A percentile compares a stretch with the other conserved stretches of the same genome.
Evolutionary conservation across 2,113 vertebrate species (phyloP).

Genomic region (Pipra filicauda): DNA sequence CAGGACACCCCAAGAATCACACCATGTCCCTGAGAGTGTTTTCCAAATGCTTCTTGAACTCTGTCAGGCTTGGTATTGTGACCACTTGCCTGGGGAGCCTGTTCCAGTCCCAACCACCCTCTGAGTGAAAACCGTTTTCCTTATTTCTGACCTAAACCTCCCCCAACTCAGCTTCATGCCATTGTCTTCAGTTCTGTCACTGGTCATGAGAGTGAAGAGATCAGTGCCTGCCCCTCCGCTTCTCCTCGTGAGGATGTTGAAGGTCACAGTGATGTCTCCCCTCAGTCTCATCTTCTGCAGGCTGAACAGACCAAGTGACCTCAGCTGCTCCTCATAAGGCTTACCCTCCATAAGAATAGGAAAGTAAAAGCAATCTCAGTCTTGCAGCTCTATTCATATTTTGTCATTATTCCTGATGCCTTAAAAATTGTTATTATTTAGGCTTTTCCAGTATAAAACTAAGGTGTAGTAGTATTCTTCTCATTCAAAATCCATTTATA

Average conservation of each 20-base stretch:
- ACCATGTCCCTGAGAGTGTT: neutral
- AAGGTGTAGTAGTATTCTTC: neutral
- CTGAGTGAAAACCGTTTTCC: neutral
- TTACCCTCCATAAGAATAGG: neutral
- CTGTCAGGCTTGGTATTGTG: neutral
- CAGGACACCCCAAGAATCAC: neutral
- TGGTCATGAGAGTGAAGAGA: neutral
- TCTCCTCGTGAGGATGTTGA: accelerated
- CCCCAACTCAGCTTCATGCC: neutral
- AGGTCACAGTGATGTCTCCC: neutral
- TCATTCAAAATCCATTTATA: neutral
- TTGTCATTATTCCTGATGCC: neutral
- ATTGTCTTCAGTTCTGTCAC: neutral
- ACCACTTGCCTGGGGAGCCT: neutral
- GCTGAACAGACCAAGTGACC: neutral
- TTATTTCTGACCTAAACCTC: neutral
- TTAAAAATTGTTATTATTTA: neutral
- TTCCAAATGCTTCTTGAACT: neutral
- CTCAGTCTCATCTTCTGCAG: neutral
- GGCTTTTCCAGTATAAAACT: neutral
- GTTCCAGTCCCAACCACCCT: neutral
- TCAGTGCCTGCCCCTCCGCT: neutral
- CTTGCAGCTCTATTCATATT: neutral
- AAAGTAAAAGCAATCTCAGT: neutral
- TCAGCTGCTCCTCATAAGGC: neutral